Conservation (phyloP, 2,888 invertebrate species). For the Azorinus chamasolen region DNA sequence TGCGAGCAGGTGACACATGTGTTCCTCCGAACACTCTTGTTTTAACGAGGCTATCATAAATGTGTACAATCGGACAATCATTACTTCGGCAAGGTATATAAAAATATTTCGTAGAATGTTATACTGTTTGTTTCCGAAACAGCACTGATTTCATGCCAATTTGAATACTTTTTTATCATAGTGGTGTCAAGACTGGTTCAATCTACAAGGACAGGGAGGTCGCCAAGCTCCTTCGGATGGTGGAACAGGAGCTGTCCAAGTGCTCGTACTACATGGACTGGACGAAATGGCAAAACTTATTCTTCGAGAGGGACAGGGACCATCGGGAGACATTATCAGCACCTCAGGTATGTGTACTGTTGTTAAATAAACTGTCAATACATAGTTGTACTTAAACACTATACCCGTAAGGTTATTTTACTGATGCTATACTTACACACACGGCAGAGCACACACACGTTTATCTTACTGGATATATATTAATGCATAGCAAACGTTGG, state of each 20-base stretch:
- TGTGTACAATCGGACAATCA: too few species aligned
- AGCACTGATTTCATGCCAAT: too few species aligned
- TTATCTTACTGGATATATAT: too few species aligned
- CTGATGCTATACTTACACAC: too few species aligned
- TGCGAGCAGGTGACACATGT: too few species aligned
- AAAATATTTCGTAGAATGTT: too few species aligned
- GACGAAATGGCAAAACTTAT: slow-evolving; percentile 74
- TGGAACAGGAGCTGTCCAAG: slow-evolving; percentile 79
- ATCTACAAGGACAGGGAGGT: slow-evolving; percentile 72
- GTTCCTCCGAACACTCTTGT: too few species aligned
- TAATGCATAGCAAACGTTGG: too few species aligned
- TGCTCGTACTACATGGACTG: slow-evolving; percentile 81
- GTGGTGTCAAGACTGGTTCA: slow-evolving; percentile 19
- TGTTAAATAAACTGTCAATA: neutral
- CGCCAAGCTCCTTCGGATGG: slow-evolving; percentile 76
- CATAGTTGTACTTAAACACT: neutral
- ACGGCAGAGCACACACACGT: too few species aligned
- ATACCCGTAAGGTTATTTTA: neutral
- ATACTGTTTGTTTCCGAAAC: too few species aligned
- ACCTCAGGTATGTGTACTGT: slow-evolving; percentile 70
- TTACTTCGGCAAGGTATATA: too few species aligned
- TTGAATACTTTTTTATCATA: neutral
- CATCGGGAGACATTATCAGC: slow-evolving; percentile 77
- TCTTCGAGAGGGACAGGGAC: slow-evolving; percentile 80
- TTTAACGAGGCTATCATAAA: too few species aligned